Percentiles rank a stretch among this genome's conserved stretches.
Evolutionary conservation across 2,888 invertebrate species (phyloP).

Genomic region (Beris chalybata): DNA sequence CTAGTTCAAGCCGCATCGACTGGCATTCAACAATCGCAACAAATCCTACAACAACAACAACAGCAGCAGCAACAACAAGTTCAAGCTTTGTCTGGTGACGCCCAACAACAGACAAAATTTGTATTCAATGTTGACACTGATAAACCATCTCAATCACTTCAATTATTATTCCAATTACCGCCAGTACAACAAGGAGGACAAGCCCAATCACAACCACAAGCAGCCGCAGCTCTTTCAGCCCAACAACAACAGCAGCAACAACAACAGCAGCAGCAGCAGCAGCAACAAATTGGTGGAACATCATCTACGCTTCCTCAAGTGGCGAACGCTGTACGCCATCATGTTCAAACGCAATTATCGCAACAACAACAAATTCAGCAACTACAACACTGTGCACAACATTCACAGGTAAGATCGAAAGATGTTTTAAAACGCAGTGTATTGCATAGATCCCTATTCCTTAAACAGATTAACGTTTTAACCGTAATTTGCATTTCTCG

Average conservation of each 20-base stretch:
- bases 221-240: not conserved
- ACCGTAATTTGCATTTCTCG: no score
- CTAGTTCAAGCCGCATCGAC: conserved; percentile 34
- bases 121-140: conserved; percentile 56
- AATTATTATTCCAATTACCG: conserved; percentile 55
- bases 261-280: no score
- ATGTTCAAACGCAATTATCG: conserved; percentile 49
- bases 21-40: conserved; percentile 47
- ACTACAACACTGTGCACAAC: conserved; percentile 50
- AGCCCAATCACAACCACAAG: conserved; percentile 42
- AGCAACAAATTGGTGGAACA: conserved; percentile 41
- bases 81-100: conserved; percentile 42
- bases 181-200: conserved; percentile 45
- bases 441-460: no score
- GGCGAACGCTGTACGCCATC: conserved; percentile 27
- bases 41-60: conserved; percentile 41
- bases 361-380: conserved; percentile 59
- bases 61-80: conserved; percentile 41
- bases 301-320: conserved; percentile 38
- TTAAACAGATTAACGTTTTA: no score
- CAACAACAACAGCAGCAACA: conserved; percentile 59
- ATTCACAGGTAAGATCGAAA: conserved; percentile 44
- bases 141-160: conserved; percentile 54
- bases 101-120: conserved; percentile 53
- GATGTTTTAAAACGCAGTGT: no score